Base-by-base conservation (phyloP, 2,113 vertebrate species). In the Pelobates fuscus region DNA sequence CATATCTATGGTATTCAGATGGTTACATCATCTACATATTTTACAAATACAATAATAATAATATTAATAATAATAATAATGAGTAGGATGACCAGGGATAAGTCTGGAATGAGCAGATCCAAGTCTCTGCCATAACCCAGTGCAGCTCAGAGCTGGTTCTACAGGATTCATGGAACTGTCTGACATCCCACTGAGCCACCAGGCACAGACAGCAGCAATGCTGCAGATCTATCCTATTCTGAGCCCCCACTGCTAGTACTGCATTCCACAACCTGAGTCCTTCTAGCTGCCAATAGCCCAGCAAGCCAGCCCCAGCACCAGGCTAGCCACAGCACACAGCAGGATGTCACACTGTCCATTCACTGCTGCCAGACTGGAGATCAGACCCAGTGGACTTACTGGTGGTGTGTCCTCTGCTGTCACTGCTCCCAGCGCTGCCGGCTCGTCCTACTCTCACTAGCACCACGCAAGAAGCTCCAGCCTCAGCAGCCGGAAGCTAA, bases 401-500 rank as follows among this genome's bases (percentile, higher is more conserved):
- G 26, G 24, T 49, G 17, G 43, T 49, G 70, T 20, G 10, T 32
- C 57, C 2, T 29, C 18, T 17, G 37, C 72, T 60, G 72, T 67
- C 64, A 67, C n/a, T 60, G 62, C 10, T 57, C 61, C 49, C 54
- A 57, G 29, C 61, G 17, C 43, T 67, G 55, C 2, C 25, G 6
- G 71, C 32, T 59, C 8, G 14, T 59, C n/a, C 54, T 76, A 17
- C 63, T 29, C 71, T 17, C 27, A 49, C 54, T 46, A 54, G 12
- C 63, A 52, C 54, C 63, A 60, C 24, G 25, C 54, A 54, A 67
- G 63, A 60, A 67, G 54, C 72, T 29, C 62, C 63, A 75, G 62
- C 62, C 30, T 65, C 52, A 67, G 72, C 72, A 76, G 64, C 72
- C 72, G 72, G 72, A 76, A 76, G 72, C 72, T 67, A 67, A 76